phyloP scores from a whole-genome alignment of 2,113 vertebrate genomes.

The Neodon shergylaensis region DNA sequence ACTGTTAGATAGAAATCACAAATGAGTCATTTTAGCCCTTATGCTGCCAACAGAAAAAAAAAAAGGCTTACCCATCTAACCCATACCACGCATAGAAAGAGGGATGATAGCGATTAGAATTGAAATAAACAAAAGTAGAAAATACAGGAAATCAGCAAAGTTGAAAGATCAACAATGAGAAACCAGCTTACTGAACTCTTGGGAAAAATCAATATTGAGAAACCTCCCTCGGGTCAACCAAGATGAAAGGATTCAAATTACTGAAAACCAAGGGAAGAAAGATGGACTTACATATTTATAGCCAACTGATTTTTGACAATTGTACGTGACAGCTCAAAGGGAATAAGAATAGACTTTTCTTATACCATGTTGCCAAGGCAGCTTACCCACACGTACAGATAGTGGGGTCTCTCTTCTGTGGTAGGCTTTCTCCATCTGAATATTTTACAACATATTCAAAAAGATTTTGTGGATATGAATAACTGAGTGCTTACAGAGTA shows the following conservation, averaged over 20 bases:
- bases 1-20: neutral
- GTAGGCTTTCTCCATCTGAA: neutral
- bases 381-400: neutral
- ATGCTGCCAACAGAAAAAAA: neutral
- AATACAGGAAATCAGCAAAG: neutral
- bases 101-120: neutral
- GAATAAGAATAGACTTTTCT: neutral
- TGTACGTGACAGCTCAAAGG: neutral
- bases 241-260: neutral
- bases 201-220: neutral
- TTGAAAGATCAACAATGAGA: neutral
- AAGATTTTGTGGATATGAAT: neutral
- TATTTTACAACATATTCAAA: neutral
- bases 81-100: neutral
- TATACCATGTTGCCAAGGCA: neutral
- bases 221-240: neutral
- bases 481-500: neutral
- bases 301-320: neutral
- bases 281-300: neutral
- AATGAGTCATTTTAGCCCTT: neutral
- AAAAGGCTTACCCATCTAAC: neutral
- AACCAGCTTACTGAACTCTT: neutral
- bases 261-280: neutral
- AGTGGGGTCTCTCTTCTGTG: neutral
- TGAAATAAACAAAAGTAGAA: neutral